Evolutionary conservation across 2,113 vertebrate species (phyloP).

Genomic region (Laticauda laticaudata): DNA sequence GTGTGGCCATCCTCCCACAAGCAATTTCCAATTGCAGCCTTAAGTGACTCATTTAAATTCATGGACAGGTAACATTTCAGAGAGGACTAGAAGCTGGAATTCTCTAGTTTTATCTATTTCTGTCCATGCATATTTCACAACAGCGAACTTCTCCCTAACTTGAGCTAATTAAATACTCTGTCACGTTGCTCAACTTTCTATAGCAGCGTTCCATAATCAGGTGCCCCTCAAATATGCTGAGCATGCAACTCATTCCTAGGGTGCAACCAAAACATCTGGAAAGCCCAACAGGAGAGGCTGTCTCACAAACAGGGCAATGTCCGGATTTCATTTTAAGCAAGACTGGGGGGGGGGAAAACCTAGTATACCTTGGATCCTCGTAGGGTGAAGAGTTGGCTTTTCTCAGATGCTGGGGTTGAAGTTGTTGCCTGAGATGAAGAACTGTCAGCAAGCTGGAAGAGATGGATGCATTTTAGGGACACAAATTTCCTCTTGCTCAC

Average conservation of each 20-base stretch:
- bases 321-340: not conserved
- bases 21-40: not conserved
- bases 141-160: not conserved
- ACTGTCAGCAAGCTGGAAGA: constrained; percentile 71
- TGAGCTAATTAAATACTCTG: no score
- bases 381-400: constrained; percentile 72
- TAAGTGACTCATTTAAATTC: not conserved
- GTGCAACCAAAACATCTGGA: not conserved
- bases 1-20: not conserved
- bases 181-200: not conserved
- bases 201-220: not conserved
- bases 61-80: not conserved
- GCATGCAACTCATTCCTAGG: not conserved
- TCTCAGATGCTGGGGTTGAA: constrained; percentile 77
- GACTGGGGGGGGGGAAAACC: not conserved
- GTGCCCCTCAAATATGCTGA: not conserved
- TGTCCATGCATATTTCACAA: not conserved
- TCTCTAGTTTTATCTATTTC: not conserved
- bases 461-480: not conserved
- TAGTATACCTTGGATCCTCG: constrained; percentile 71
- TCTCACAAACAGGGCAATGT: not conserved
- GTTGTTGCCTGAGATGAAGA: constrained; percentile 73
- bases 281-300: not conserved
- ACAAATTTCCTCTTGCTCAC: constrained; percentile 2
- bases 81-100: not conserved